Evolutionary conservation across 30 jellyfish, hydroid and myxozoan genomes (phyloP).

Genomic region (Turritopsis dohrnii): DNA sequence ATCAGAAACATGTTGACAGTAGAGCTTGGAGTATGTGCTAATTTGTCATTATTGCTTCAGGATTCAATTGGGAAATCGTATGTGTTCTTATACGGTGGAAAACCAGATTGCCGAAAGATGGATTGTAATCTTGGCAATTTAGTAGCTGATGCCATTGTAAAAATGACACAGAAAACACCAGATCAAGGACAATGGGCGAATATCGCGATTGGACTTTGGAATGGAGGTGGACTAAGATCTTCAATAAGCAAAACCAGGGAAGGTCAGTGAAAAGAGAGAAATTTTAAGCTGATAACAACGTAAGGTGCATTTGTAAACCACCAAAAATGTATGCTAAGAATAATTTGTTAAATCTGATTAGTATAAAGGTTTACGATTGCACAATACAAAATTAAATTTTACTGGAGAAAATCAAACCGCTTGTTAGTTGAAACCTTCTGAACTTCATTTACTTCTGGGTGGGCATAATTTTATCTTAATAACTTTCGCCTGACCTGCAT

Average conservation of each 20-base stretch:
- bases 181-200: slow-evolving; percentile 77
- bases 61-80: slow-evolving; percentile 59
- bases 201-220: slow-evolving; percentile 71
- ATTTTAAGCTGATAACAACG: no score
- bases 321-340: no score
- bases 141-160: slow-evolving; percentile 75
- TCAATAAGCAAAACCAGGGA: slow-evolving; percentile 54
- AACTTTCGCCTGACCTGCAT: no score
- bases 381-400: no score
- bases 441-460: no score
- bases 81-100: slow-evolving; percentile 76
- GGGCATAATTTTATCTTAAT: no score
- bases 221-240: slow-evolving; percentile 82
- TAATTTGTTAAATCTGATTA: no score
- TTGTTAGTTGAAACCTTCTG: no score
- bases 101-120: slow-evolving; percentile 53
- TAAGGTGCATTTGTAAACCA: no score
- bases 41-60: slow-evolving; percentile 24
- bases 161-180: slow-evolving; percentile 47
- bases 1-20: background rate
- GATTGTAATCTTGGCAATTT: slow-evolving; percentile 94
- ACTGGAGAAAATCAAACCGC: no score
- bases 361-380: no score
- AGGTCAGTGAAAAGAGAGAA: slow-evolving; percentile 38
- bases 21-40: background rate